Conservation (phyloP, 92 coral and sea anemone genomes). For the Porites evermanni region DNA sequence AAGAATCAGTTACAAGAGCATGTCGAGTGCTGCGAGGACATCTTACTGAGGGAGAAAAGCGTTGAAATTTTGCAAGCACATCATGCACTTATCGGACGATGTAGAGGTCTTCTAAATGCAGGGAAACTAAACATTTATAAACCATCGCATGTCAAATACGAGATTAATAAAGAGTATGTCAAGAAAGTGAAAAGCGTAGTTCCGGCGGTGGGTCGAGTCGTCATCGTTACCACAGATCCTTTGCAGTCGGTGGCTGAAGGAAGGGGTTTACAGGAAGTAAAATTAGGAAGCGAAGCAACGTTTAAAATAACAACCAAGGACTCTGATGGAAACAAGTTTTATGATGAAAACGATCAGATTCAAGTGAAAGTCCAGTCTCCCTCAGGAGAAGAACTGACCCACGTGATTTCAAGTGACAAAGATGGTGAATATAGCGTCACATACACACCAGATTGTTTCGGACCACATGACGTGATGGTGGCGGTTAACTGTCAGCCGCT, state of each 20-base stretch:
- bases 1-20: too few relatives aligned
- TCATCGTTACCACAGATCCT: conserved; percentile 49
- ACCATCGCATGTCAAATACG: too few relatives aligned
- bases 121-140: too few relatives aligned
- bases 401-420: conserved; percentile 19
- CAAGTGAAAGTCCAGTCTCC: conserved; percentile 50
- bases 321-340: conserved; percentile 59
- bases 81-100: neutral
- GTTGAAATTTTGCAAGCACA: conserved; percentile 14
- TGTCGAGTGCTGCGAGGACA: neutral
- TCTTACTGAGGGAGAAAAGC: neutral
- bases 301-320: conserved; percentile 57
- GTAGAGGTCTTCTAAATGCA: neutral
- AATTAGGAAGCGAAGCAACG: conserved; percentile 34
- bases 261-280: conserved; percentile 24
- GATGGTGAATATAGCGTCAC: conserved; percentile 54
- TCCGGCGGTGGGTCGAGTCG: conserved; percentile 36
- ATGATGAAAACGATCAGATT: conserved; percentile 49
- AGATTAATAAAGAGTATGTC: too few relatives aligned
- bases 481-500: conserved; percentile 35
- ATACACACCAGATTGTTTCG: conserved; percentile 40
- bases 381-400: neutral
- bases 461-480: conserved; percentile 43
- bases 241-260: conserved; percentile 22
- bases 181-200: neutral